Conservation (phyloP, 2,888 invertebrate species). For the Mythimna ferrago region DNA sequence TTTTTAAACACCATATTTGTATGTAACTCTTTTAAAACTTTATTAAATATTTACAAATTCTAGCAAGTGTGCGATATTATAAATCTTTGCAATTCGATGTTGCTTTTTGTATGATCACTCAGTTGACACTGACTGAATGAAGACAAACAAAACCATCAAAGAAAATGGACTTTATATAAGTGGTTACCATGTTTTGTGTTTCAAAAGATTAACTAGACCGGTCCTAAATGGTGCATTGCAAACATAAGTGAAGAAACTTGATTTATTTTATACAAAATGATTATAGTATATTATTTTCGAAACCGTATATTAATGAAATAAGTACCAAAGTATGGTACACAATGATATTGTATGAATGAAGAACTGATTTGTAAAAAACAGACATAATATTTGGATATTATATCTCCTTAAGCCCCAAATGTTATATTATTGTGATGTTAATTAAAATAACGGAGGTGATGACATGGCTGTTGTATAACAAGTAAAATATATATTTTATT, state of each 20-base stretch:
- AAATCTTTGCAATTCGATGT: background rate
- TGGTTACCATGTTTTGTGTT: background rate
- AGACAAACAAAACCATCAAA: background rate
- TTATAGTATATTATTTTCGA: constrained; percentile 17
- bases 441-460: constrained; percentile 67
- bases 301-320: constrained; percentile 1
- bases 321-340: constrained; percentile 24
- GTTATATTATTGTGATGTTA: constrained; percentile 67
- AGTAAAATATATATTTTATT: constrained; percentile 62
- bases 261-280: constrained; percentile 2
- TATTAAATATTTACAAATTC: constrained; percentile 9
- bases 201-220: background rate
- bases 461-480: constrained; percentile 70
- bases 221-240: background rate
- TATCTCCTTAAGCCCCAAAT: constrained; percentile 58
- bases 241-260: background rate
- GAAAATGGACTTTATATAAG: too few relatives aligned
- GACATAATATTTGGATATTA: constrained; percentile 25
- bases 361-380: constrained; percentile 31
- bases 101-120: constrained; percentile 16
- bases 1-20: constrained; percentile 17
- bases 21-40: constrained; percentile 3
- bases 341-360: constrained; percentile 29
- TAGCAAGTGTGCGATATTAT: background rate
- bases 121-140: background rate